A percentile compares a stretch with the other conserved stretches of the same genome.
Evolutionary conservation across 1,140 invertebrate genomes (phyloP).

Genomic region (Drosophila watanabei): DNA sequence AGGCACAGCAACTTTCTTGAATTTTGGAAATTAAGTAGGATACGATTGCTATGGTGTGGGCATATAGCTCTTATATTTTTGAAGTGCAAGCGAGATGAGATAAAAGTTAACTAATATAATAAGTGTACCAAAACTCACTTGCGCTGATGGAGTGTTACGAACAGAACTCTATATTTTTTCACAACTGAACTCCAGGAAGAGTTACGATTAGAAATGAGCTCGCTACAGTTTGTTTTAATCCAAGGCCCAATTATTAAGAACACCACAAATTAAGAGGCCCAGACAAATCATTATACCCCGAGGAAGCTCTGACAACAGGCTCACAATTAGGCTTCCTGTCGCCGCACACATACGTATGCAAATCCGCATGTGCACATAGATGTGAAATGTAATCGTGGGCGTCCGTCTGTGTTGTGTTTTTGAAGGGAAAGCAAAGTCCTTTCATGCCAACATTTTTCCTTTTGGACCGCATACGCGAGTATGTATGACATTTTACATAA

Average conservation of each 20-base stretch:
- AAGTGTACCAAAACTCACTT: background rate
- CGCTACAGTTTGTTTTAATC: background rate
- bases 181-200: too few relatives aligned
- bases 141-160: too few relatives aligned
- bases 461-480: conserved; percentile 20
- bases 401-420: conserved; percentile 37
- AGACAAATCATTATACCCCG: conserved; percentile 26
- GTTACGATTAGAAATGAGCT: background rate
- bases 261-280: background rate
- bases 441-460: conserved; percentile 51
- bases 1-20: too few relatives aligned
- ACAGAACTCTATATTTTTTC: background rate
- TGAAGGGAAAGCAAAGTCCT: conserved; percentile 62
- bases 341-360: background rate
- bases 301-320: background rate
- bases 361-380: background rate
- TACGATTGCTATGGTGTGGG: too few relatives aligned
- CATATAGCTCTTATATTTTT: too few relatives aligned
- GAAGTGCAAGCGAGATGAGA: background rate
- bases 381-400: conserved; percentile 28
- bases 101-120: background rate
- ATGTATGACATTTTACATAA: conserved; percentile 76
- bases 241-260: background rate
- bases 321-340: conserved; percentile 42
- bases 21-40: too few relatives aligned